Conservation (phyloP, 2,888 invertebrate species). For the Hedychridium roseum region DNA sequence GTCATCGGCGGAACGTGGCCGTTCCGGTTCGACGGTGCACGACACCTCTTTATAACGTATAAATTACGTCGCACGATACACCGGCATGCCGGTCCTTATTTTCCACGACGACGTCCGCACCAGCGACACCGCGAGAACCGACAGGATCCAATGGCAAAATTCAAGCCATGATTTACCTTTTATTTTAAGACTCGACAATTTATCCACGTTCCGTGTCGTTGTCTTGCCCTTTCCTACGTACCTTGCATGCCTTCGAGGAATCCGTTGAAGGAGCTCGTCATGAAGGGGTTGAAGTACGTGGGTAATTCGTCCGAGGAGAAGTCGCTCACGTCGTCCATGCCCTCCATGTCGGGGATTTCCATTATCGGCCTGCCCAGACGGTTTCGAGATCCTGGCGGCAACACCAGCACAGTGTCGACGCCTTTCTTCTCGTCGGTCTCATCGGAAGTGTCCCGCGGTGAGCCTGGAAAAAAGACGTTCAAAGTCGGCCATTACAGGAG, state of each 20-base stretch:
- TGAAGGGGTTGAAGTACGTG: constrained; percentile 33
- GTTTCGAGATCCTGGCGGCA: constrained; percentile 29
- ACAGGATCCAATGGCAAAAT: too few relatives aligned
- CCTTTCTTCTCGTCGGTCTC: constrained; percentile 28
- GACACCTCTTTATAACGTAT: too few relatives aligned
- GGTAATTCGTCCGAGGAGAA: constrained; percentile 10
- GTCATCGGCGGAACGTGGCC: too few relatives aligned
- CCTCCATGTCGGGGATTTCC: constrained; percentile 12
- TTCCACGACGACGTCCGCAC: background rate
- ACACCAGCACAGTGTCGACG: constrained; percentile 39
- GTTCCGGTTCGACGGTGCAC: too few relatives aligned
- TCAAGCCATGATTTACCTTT: too few relatives aligned
- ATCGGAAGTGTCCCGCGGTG: constrained; percentile 25
- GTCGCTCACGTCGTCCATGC: background rate
- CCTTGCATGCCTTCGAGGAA: constrained; percentile 38
- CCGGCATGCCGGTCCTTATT: background rate
- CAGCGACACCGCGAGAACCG: background rate
- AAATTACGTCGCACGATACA: too few relatives aligned
- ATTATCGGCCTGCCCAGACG: constrained; percentile 11
- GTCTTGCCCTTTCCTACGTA: too few relatives aligned
- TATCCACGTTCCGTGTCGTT: too few relatives aligned
- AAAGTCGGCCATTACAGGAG: background rate
- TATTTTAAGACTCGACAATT: too few relatives aligned
- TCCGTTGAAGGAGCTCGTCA: constrained; percentile 35
- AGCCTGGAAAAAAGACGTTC: constrained; percentile 33